Conservation (phyloP, 2,888 invertebrate species). For the Physocephala rufipes region DNA sequence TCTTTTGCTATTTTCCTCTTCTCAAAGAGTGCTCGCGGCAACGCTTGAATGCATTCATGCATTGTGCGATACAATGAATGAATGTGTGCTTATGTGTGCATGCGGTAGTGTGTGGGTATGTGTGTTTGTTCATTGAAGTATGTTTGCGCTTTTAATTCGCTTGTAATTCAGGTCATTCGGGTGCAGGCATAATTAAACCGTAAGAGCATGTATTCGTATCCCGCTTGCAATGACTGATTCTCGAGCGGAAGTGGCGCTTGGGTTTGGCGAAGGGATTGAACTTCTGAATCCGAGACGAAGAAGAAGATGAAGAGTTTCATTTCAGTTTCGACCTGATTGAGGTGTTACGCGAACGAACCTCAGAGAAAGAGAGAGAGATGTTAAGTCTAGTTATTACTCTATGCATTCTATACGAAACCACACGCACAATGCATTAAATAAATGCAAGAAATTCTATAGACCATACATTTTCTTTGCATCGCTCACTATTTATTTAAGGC, state of each 20-base stretch:
- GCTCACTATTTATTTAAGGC: neutral
- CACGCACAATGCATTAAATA: neutral
- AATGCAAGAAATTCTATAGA: neutral
- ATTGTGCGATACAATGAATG: neutral
- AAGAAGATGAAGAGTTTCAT: neutral
- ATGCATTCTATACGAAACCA: neutral
- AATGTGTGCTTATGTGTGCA: no score
- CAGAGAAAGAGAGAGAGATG: no score
- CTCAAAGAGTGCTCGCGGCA: neutral
- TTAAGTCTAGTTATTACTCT: neutral
- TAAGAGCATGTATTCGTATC: conserved; percentile 33
- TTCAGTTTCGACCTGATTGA: conserved; percentile 11
- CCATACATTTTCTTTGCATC: neutral
- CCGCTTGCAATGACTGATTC: conserved; percentile 25
- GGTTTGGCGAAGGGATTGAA: neutral
- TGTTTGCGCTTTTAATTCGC: conserved; percentile 16
- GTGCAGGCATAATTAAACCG: conserved; percentile 44
- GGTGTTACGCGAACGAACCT: conserved; percentile 12
- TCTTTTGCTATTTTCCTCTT: neutral
- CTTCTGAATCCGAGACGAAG: neutral
- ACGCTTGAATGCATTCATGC: neutral
- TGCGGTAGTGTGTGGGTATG: conserved; percentile 12
- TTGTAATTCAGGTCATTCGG: conserved; percentile 33
- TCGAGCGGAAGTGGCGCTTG: conserved; percentile 3
- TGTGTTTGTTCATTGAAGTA: conserved; percentile 11